Percentiles rank a stretch among this genome's conserved stretches.
phyloP scores from a whole-genome alignment of 2,888 invertebrate genomes.

The Ormia ochracea region DNA sequence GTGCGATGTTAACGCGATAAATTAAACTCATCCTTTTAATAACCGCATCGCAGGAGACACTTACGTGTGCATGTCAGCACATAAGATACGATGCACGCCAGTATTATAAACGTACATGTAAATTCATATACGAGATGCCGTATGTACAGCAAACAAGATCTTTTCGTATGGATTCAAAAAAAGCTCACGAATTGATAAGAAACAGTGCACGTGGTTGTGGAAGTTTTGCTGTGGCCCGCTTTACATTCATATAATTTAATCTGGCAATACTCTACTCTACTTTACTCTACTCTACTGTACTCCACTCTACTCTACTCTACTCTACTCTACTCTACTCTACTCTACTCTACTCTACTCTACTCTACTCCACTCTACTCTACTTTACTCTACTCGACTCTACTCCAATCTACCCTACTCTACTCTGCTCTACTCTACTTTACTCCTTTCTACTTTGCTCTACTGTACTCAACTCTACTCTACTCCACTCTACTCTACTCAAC shows the following conservation, averaged over 20 bases:
- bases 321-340: background rate
- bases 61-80: background rate
- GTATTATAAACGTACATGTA: background rate
- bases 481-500: no score
- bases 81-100: background rate
- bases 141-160: no score
- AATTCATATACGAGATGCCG: no score
- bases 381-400: background rate
- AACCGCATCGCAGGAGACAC: background rate
- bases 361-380: background rate
- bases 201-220: no score
- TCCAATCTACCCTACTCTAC: background rate
- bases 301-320: background rate
- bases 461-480: no score
- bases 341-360: background rate
- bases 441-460: background rate
- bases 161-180: no score
- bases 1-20: conserved; percentile 17
- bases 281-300: background rate
- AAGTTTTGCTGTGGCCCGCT: no score
- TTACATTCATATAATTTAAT: no score
- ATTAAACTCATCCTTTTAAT: conserved; percentile 36
- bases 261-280: no score
- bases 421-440: background rate
- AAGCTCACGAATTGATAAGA: no score